Base-by-base conservation (phyloP, 2,113 vertebrate genomes). In the Catharus fuscescens region DNA sequence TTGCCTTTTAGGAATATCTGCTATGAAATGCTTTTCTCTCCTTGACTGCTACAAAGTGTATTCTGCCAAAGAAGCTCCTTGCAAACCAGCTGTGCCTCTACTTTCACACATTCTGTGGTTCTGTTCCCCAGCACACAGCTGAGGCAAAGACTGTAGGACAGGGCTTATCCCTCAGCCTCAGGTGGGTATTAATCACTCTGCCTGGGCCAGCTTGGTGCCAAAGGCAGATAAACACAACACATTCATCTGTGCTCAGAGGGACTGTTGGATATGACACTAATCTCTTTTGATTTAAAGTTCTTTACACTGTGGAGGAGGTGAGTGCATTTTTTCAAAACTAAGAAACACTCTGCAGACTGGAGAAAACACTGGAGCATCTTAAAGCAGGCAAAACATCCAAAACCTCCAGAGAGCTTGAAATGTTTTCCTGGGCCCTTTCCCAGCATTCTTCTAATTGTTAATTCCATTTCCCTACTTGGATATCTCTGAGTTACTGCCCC, bases 191-290 rank as follows among this genome's bases (percentile, higher is more conserved):
- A 95, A 89, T 79, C 81, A 91, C 66, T 65, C 59, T 88, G 53
- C 59, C 54, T 86, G 81, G 44, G 44, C 79, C 93, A 94, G 62
- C 59, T 93, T 70, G 87, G 31, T 96, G 94, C 79, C 79, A 85
- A 20, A 80, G 66, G 70, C 62, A 90, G 88, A 95, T 71, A 93
- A 96, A 80, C 71, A 80, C 74, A 91, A 40, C 2, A 0, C 38
- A 88, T 36, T 79, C 29, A 80, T 95, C 81, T 86, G 47, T 62
- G 42, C 82, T 85, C 47, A 34, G 59, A 88, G 70, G 50, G 34
- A 45, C 47, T 82, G 45, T 29, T 76, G 66, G 62, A 77, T 80
- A 83, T 86, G 80, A 88, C 52, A 47, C 21, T 90, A 91, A 91
- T 82, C 38, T 71, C 34, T 77, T 92, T 90, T 77, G 62, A 80